phyloP scores from a whole-genome alignment of 2,888 invertebrate species.

The Sarcophaga subvicina region DNA sequence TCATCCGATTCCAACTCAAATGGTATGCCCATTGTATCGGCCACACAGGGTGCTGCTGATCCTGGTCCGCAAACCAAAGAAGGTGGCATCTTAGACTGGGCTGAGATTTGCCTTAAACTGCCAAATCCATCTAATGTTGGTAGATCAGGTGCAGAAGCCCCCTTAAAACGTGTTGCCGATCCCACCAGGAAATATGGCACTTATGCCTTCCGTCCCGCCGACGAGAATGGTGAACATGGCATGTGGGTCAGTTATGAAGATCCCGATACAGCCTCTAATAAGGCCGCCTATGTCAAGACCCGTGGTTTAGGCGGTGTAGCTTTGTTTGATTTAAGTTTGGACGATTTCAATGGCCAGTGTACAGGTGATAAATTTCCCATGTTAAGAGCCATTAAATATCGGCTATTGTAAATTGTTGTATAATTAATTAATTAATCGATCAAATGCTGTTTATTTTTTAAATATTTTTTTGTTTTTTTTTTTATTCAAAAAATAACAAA shows the following conservation, averaged over 20 bases:
- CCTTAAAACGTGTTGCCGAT: constrained; percentile 89
- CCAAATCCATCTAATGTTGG: constrained; percentile 85
- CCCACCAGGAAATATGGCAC: constrained; percentile 91
- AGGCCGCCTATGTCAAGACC: constrained; percentile 88
- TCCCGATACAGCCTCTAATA: constrained; percentile 90
- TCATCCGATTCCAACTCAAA: constrained; percentile 87
- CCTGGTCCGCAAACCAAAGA: constrained; percentile 87
- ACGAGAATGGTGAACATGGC: constrained; percentile 86
- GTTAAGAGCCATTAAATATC: constrained; percentile 88
- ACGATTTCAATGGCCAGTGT: constrained; percentile 92
- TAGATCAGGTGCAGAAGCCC: constrained; percentile 84
- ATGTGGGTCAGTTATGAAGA: constrained; percentile 93
- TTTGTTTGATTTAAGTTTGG: constrained; percentile 88
- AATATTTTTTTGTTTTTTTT: too few species aligned
- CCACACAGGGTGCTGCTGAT: constrained; percentile 87
- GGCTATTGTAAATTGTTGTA: constrained; percentile 71
- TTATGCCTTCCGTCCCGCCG: constrained; percentile 89
- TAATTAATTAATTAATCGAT: not conserved
- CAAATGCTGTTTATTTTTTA: not conserved
- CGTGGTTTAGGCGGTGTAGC: constrained; percentile 91
- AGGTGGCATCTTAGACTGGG: constrained; percentile 89
- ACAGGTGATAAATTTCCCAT: constrained; percentile 91
- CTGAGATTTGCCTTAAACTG: constrained; percentile 89
- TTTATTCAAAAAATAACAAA: too few species aligned
- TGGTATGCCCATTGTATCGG: constrained; percentile 88